These are phyloP conservation scores for Enhydra lutris DNA, from an alignment of 2,113 vertebrate species.

Conservation along the genomic window DNA sequence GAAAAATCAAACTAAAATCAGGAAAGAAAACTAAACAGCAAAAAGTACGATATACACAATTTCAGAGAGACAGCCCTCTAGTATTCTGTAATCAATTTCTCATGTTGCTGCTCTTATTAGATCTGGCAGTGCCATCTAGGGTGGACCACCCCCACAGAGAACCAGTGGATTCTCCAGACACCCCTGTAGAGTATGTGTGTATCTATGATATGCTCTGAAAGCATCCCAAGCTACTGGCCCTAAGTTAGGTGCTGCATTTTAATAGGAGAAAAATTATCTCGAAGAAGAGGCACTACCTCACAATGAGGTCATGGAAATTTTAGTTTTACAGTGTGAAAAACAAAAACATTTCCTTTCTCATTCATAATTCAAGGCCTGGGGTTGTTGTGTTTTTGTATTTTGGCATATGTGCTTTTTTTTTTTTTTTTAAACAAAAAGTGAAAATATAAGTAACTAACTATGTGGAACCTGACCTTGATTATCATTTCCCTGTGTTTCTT, in stretches of 20 bases:
- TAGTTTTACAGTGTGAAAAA: slow-evolving; percentile 24
- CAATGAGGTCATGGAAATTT: slow-evolving; percentile 44
- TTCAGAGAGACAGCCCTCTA: background rate
- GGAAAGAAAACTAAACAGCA: slow-evolving; percentile 14
- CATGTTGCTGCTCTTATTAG: background rate
- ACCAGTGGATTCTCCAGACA: background rate
- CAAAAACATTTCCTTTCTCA: slow-evolving; percentile 54
- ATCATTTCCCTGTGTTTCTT: slow-evolving; percentile 18
- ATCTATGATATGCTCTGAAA: slow-evolving; percentile 16
- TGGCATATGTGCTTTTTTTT: background rate
- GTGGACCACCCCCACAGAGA: background rate
- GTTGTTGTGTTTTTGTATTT: background rate
- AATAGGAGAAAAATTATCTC: background rate
- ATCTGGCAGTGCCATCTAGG: background rate
- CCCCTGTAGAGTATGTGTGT: background rate
- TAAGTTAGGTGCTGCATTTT: slow-evolving; percentile 28
- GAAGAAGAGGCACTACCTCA: background rate
- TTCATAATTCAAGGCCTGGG: background rate
- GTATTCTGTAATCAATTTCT: background rate
- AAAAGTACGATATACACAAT: background rate
- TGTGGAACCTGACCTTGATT: background rate
- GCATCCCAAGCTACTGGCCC: background rate
- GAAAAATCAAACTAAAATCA: slow-evolving; percentile 22
- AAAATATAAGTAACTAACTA: slow-evolving; percentile 34
- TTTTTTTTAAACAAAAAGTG: background rate